phyloP scores from a whole-genome alignment of 2,797 vertebrate genomes.

The Crocodylus rhombifer region DNA sequence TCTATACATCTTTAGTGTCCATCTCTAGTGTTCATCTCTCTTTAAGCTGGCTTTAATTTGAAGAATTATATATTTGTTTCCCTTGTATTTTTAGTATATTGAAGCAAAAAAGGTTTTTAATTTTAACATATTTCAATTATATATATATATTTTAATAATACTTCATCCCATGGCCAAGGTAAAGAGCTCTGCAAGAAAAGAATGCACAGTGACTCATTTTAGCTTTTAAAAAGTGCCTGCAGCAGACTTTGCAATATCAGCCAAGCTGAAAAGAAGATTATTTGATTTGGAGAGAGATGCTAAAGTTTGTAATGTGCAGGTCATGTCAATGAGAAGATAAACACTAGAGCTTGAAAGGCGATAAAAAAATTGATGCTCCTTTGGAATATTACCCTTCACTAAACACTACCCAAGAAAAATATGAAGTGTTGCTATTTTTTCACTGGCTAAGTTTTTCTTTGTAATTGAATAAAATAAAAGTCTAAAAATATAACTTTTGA shows the following conservation, averaged over 20 bases:
- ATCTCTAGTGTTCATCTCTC: not conserved
- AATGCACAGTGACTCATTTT: not conserved
- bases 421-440: not conserved
- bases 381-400: not conserved
- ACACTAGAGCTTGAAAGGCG: constrained; percentile 24
- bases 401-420: not conserved
- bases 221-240: constrained; percentile 30
- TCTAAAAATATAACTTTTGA: not conserved
- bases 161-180: constrained; percentile 1
- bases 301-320: constrained; percentile 30
- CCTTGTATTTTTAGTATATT: not conserved
- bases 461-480: not conserved
- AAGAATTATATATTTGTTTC: constrained; percentile 4
- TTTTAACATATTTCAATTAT: constrained; percentile 19
- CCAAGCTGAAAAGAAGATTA: constrained; percentile 30
- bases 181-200: constrained; percentile 12
- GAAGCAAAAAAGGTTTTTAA: constrained; percentile 14
- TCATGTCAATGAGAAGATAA: constrained; percentile 43
- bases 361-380: not conserved
- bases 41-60: not conserved
- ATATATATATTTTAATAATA: constrained; percentile 10
- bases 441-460: not conserved
- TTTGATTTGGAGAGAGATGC: constrained; percentile 46
- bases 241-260: constrained; percentile 48
- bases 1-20: not conserved